These are phyloP conservation scores for Pammene aurita DNA, from an alignment of 2,888 invertebrate genomes.

Conservation along the genomic window DNA sequence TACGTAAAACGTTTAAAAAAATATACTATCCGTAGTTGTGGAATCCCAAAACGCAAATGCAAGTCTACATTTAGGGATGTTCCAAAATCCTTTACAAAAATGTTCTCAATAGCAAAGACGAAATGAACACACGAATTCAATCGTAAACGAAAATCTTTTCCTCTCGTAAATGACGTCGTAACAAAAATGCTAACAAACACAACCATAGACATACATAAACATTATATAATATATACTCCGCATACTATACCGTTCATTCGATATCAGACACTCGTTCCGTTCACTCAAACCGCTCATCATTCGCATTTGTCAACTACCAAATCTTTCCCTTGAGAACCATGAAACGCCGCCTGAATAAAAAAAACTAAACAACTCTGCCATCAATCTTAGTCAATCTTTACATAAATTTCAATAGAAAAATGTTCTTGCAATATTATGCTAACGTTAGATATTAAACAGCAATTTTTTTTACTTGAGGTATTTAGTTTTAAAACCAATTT, in stretches of 20 bases:
- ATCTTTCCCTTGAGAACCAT: neutral
- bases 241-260: conserved; percentile 24
- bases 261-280: conserved; percentile 12
- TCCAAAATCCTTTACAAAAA: conserved; percentile 52
- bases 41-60: conserved; percentile 61
- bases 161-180: conserved; percentile 66
- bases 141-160: conserved; percentile 63
- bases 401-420: conserved; percentile 6
- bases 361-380: conserved; percentile 29
- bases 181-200: conserved; percentile 73
- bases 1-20: conserved; percentile 67
- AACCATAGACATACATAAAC: conserved; percentile 61
- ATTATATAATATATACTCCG: conserved; percentile 30
- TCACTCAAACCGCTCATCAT: conserved; percentile 17
- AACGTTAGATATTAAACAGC: neutral
- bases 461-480: neutral
- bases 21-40: conserved; percentile 56
- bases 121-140: conserved; percentile 56
- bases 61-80: conserved; percentile 56
- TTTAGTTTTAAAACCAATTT: conserved; percentile 14
- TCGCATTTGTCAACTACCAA: conserved; percentile 21
- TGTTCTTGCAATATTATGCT: neutral
- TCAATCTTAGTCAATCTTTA: neutral
- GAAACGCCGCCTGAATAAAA: neutral
- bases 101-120: conserved; percentile 29